phyloP scores from a whole-genome alignment of 2,888 invertebrate genomes.

The Drosophila planitibia region DNA sequence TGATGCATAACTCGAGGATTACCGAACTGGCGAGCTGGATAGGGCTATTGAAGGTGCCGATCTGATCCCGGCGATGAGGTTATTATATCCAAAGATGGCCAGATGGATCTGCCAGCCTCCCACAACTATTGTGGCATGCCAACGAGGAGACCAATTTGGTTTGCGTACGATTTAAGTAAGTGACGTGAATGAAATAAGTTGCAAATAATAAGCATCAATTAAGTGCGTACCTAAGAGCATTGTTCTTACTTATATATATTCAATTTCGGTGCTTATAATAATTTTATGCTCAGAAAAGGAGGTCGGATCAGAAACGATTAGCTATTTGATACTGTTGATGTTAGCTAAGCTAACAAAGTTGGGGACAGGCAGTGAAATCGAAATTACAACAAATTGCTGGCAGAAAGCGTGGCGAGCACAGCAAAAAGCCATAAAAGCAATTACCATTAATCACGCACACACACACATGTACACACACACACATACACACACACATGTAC shows the following conservation, averaged over 20 bases:
- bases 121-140: neutral
- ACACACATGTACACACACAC: constrained; percentile 5
- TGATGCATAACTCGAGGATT: neutral
- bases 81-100: neutral
- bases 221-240: neutral
- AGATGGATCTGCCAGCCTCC: too few relatives aligned
- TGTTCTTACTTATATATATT: neutral
- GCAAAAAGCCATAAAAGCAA: constrained; percentile 48
- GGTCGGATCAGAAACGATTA: constrained; percentile 1
- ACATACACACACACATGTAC: constrained; percentile 6
- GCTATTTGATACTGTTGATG: constrained; percentile 10
- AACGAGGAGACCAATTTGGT: neutral
- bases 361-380: constrained; percentile 33
- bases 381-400: constrained; percentile 47
- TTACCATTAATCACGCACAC: constrained; percentile 62
- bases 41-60: neutral
- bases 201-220: constrained; percentile 7
- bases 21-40: neutral
- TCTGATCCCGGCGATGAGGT: neutral
- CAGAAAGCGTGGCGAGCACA: constrained; percentile 32
- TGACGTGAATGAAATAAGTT: neutral
- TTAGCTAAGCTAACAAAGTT: constrained; percentile 13
- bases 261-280: constrained; percentile 10
- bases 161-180: neutral
- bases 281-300: constrained; percentile 3